Evolutionary conservation across 2,113 vertebrate species (phyloP), one percentile per base, ranked within the genome.

Genomic region (Antechinus flavipes): DNA sequence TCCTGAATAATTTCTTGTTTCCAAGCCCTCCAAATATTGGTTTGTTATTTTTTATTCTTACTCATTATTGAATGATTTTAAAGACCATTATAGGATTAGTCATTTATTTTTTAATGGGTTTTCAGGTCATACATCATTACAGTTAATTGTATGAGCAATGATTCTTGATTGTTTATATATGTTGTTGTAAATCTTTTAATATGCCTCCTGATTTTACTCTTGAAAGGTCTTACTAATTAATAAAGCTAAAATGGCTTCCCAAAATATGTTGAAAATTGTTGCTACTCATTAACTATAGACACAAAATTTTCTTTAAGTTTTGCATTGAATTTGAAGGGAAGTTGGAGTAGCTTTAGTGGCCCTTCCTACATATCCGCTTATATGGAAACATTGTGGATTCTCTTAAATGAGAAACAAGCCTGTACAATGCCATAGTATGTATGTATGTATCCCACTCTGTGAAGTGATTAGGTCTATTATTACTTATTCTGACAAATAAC

Each of bases 381-480:
- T 47, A 22, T 30, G 26, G 52, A 90, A 52, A 6, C 8, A 25
- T 42, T 42, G 76, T 1, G 22, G 25, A 9, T 26, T 27, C 23
- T 50, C 0, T 54, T 9, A 7, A 22, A 22, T 1, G 6, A 25
- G 9, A 50, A 42, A 27, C 0, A 2, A 27, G 49, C 16, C 54
- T 10, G 30, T 12, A 19, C 0, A 3, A 50, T 47, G 3, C 0
- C 1, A 26, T 0, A 1, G 1, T 3, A 0, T 16, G 12, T 0
- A 0, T 16, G 12, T 0, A n/a, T 76, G 16, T 19, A 0, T 58
- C 55, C 47, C 23, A 8, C n/a, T 4, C 0, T 3, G 25, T 27
- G 25, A 0, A 19, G 19, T 84, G 91, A 19, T 24, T 30, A 47
- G 52, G 47, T 54, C 90, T 89, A 53, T 24, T 90, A 61, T 47